Percentiles rank a stretch among this genome's conserved stretches.
These are phyloP conservation scores for Sthenelais limicola DNA, from an alignment of 2,888 invertebrate genomes.

Conservation along the genomic window DNA sequence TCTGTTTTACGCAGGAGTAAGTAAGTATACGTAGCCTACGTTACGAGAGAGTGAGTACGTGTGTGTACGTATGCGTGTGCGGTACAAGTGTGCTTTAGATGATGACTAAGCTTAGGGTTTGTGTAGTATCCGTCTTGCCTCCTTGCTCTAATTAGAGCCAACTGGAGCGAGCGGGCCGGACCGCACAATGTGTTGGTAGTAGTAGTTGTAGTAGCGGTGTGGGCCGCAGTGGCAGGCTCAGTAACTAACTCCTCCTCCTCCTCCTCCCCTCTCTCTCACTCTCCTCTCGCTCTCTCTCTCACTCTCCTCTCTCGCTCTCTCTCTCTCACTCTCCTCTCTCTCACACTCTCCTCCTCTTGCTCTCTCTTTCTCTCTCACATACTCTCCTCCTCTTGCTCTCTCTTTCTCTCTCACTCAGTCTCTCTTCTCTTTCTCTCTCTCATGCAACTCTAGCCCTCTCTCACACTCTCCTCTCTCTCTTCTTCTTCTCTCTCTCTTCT, in stretches of 20 bases:
- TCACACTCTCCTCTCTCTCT: background rate
- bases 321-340: background rate
- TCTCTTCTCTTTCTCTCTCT: background rate
- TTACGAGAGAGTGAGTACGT: too few species aligned
- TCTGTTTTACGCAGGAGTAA: too few species aligned
- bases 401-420: background rate
- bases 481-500: background rate
- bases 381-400: background rate
- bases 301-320: background rate
- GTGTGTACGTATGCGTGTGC: too few species aligned
- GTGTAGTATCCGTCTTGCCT: too few species aligned
- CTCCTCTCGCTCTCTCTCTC: background rate
- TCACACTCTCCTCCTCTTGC: background rate
- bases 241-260: background rate
- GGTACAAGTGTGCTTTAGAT: too few species aligned
- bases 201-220: too few species aligned
- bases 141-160: too few species aligned
- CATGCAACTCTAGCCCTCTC: background rate
- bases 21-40: too few species aligned
- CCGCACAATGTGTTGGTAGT: too few species aligned
- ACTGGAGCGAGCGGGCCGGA: too few species aligned
- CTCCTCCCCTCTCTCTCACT: background rate
- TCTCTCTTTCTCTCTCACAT: background rate
- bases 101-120: too few species aligned
- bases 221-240: too few species aligned